Evolutionary conservation across 1,140 invertebrate genomes (phyloP).

Genomic region (Drosophila novamexicana): DNA sequence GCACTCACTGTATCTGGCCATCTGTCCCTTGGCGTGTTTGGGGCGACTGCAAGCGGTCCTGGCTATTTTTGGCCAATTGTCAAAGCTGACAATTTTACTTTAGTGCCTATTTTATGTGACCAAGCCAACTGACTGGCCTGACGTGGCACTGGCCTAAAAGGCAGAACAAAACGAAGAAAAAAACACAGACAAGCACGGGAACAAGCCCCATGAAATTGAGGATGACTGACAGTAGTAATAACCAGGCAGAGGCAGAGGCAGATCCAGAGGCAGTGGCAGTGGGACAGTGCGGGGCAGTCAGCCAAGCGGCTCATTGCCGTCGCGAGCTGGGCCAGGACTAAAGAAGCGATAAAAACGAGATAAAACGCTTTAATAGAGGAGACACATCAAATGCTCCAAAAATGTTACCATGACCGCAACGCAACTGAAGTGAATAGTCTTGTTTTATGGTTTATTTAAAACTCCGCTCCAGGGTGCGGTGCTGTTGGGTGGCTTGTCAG

Average conservation of each 20-base stretch:
- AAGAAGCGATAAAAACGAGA: slow-evolving; percentile 80
- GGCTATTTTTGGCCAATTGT: slow-evolving; percentile 70
- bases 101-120: slow-evolving; percentile 65
- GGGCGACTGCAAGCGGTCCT: slow-evolving; percentile 11
- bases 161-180: slow-evolving; percentile 9
- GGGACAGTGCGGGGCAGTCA: slow-evolving; percentile 14
- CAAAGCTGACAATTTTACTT: slow-evolving; percentile 69
- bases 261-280: slow-evolving; percentile 7
- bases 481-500: slow-evolving; percentile 17
- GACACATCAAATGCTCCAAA: slow-evolving; percentile 17
- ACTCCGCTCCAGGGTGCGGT: slow-evolving; percentile 39
- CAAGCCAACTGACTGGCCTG: slow-evolving; percentile 24
- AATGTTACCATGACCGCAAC: slow-evolving; percentile 67
- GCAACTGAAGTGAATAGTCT: slow-evolving; percentile 82
- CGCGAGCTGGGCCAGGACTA: slow-evolving; percentile 51
- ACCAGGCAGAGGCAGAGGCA: slow-evolving; percentile 32
- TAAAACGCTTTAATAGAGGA: slow-evolving; percentile 64
- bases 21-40: slow-evolving; percentile 26
- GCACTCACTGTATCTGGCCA: slow-evolving; percentile 5
- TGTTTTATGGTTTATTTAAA: slow-evolving; percentile 83
- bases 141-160: slow-evolving; percentile 17
- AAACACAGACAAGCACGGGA: slow-evolving; percentile 39
- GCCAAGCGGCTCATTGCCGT: slow-evolving; percentile 36
- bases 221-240: slow-evolving; percentile 76
- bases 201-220: slow-evolving; percentile 72